Base-by-base conservation (phyloP, 1,140 invertebrate species). In the Ephestia elutella region DNA sequence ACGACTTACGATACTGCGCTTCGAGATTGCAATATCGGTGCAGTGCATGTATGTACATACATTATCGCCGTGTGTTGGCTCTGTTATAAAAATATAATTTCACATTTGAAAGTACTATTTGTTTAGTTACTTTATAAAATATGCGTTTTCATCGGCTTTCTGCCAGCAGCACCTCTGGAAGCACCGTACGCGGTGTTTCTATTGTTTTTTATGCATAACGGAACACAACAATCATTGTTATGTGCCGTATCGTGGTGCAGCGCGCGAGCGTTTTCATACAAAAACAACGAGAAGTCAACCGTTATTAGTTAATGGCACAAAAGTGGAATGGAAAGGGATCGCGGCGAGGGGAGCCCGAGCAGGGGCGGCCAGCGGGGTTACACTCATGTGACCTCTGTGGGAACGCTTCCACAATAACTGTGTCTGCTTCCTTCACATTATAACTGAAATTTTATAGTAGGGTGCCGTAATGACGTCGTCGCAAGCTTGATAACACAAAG, bases 301-400 rank as follows among this genome's bases (percentile, higher is more conserved):
- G 49, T 20, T 50, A 20, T 50, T 50, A 50, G 49, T 50, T 19
- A 50, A 50, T 20, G 49, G 18, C 20, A 11, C 49, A 25, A 25
- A 25, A 18, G 49, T 11, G 18, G 49, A 20, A 25, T 25, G 21
- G 21, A 2, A 50, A 8, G 49, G 32, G 32, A 9, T 35, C 32
- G 1, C 9, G 9, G 32, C 32, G 32, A 35, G 32, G 32, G 32
- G 32, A 25, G 32, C 32, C 32, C 9, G 9, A 1, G 13, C 32
- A 35, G 32, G 32, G 32, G 32, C 28, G 28, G 9, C 4, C 28
- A 9, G 2, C 32, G 4, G 32, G 9, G 21, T 7, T 25, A 3
- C 21, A 25, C 21, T 25, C 21, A 2, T 2, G 21, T 25, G 21
- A 25, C 21, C 21, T 25, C 21, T 25, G 21, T 25, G 21, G 21